phyloP scores from a whole-genome alignment of 1,140 invertebrate genomes.

The Aphaenogaster rudis region DNA sequence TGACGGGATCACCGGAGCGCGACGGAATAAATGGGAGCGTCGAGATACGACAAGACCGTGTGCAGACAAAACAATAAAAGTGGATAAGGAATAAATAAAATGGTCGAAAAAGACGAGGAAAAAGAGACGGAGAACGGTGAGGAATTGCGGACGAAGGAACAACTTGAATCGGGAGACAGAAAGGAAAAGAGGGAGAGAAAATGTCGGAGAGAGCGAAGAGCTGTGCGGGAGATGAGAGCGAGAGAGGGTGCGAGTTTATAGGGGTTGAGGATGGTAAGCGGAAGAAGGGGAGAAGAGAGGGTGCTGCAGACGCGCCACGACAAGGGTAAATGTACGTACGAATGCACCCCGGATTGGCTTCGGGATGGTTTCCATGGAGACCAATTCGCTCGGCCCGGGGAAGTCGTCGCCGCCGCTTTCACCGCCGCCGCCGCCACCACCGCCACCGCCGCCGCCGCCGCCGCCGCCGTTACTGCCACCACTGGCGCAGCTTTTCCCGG shows the following conservation, averaged over 20 bases:
- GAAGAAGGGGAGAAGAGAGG: slow-evolving; percentile 34
- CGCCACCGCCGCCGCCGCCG: background rate
- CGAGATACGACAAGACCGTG: slow-evolving; percentile 12
- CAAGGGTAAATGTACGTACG: slow-evolving; percentile 79
- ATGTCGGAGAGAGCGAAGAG: slow-evolving; percentile 13
- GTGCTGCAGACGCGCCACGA: slow-evolving; percentile 74
- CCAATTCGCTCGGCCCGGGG: slow-evolving; percentile 77
- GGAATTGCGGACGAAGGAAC: slow-evolving; percentile 22
- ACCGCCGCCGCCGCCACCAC: slow-evolving; percentile 16
- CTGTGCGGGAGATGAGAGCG: slow-evolving; percentile 6
- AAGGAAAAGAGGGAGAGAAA: slow-evolving; percentile 9
- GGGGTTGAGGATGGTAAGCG: slow-evolving; percentile 21
- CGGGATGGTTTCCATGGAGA: slow-evolving; percentile 78
- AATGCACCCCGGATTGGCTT: slow-evolving; percentile 79
- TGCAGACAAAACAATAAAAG: slow-evolving; percentile 43
- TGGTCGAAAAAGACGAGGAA: background rate
- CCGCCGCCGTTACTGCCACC: background rate
- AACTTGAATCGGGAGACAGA: slow-evolving; percentile 6
- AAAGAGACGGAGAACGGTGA: slow-evolving; percentile 11
- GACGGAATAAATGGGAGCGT: slow-evolving; percentile 35
- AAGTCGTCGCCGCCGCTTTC: slow-evolving; percentile 63
- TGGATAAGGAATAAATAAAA: slow-evolving; percentile 59
- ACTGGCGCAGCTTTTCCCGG: slow-evolving; percentile 15
- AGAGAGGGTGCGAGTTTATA: slow-evolving; percentile 44
- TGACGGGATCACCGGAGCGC: slow-evolving; percentile 10